phyloP scores from a whole-genome alignment of 2,113 vertebrate genomes.

The Okapia johnstoni region DNA sequence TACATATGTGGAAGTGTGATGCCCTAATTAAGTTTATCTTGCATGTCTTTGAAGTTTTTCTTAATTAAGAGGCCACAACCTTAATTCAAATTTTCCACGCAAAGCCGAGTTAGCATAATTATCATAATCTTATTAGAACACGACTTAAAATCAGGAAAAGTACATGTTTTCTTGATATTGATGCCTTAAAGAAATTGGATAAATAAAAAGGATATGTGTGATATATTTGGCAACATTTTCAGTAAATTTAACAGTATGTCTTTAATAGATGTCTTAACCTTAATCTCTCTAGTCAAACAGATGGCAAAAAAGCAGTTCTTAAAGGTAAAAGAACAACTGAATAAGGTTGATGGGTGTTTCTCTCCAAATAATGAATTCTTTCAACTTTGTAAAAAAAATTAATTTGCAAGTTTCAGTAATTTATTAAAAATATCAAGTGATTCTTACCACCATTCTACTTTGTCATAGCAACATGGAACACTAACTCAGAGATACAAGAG shows the following conservation, averaged over 20 bases:
- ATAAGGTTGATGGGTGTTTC: neutral
- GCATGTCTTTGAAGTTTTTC: neutral
- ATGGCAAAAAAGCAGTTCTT: neutral
- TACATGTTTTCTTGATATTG: neutral
- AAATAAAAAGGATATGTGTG: neutral
- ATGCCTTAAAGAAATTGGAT: neutral
- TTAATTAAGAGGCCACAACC: neutral
- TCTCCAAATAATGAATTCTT: neutral
- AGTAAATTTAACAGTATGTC: neutral
- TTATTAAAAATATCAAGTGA: constrained; percentile 10
- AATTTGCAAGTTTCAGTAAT: neutral
- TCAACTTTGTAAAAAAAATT: neutral
- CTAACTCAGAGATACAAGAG: neutral
- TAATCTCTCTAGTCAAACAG: neutral
- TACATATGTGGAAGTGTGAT: fast-evolving
- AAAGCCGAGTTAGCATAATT: neutral
- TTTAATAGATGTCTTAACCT: neutral
- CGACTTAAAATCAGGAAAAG: neutral
- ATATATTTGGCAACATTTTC: neutral
- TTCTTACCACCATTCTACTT: neutral
- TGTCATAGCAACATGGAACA: neutral
- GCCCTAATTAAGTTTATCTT: neutral
- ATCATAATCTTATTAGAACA: neutral
- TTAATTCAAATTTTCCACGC: neutral
- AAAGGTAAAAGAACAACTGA: neutral